Conservation (phyloP, 2,113 vertebrate genomes). For the Lampris incognitus region DNA sequence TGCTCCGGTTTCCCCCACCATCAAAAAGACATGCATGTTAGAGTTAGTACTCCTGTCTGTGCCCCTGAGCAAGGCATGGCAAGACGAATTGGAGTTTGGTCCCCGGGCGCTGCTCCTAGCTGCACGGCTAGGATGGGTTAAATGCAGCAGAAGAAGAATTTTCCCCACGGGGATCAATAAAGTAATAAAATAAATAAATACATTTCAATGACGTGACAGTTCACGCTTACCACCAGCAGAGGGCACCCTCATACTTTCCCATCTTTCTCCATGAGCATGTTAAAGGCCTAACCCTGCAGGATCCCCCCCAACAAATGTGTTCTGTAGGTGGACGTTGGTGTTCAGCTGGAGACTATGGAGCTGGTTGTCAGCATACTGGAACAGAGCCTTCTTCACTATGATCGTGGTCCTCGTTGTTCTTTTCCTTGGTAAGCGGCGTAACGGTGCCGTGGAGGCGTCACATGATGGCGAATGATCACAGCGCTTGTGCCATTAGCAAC, state of each 20-base stretch:
- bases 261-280: not conserved
- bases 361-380: conserved; percentile 90
- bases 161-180: no score
- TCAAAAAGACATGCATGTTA: no score
- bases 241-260: conserved; percentile 4
- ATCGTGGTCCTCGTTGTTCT: conserved; percentile 92
- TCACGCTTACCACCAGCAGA: conserved; percentile 51
- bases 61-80: no score
- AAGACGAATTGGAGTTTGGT: no score
- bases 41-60: no score
- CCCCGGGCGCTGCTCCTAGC: no score
- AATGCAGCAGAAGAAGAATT: no score
- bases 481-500: no score
- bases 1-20: no score
- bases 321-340: conserved; percentile 90
- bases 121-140: no score
- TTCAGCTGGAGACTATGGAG: conserved; percentile 90
- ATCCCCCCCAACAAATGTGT: not conserved
- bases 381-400: conserved; percentile 93
- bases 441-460: not conserved
- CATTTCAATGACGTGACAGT: not conserved
- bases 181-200: not conserved
- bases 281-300: no score
- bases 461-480: not conserved
- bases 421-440: conserved; percentile 86